Conservation (phyloP, 2,797 vertebrate species). For the Nasua narica region DNA sequence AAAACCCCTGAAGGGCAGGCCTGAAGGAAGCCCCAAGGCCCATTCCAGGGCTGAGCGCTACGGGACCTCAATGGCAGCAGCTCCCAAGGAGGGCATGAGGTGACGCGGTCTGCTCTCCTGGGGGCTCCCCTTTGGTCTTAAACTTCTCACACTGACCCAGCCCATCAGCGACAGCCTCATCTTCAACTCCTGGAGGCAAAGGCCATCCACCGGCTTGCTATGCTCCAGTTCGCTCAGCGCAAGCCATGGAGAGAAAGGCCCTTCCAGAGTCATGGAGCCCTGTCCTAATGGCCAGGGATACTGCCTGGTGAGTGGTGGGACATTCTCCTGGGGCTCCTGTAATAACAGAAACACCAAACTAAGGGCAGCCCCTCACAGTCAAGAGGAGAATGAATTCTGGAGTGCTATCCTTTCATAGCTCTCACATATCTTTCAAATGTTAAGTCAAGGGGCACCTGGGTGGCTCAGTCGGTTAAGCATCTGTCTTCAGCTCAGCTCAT, state of each 20-base stretch:
- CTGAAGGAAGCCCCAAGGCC: background rate
- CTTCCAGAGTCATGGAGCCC: background rate
- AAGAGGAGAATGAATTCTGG: background rate
- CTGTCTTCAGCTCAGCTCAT: background rate
- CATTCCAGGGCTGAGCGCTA: background rate
- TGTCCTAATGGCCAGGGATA: background rate
- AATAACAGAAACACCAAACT: background rate
- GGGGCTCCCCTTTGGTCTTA: background rate
- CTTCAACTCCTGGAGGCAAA: background rate
- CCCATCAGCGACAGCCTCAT: background rate
- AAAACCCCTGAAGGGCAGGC: background rate
- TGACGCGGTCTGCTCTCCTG: background rate
- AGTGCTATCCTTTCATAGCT: background rate
- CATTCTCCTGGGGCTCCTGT: background rate
- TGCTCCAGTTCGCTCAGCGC: background rate
- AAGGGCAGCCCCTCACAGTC: background rate
- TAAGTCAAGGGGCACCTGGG: background rate
- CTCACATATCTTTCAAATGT: background rate
- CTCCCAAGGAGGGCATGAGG: background rate
- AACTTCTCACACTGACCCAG: background rate
- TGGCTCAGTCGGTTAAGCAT: background rate
- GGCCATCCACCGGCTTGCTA: background rate
- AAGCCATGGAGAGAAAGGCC: background rate
- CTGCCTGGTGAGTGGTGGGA: background rate
- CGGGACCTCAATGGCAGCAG: background rate